Evolutionary conservation across 1,140 invertebrate species (phyloP).

Genomic region (Pomacea maculata): DNA sequence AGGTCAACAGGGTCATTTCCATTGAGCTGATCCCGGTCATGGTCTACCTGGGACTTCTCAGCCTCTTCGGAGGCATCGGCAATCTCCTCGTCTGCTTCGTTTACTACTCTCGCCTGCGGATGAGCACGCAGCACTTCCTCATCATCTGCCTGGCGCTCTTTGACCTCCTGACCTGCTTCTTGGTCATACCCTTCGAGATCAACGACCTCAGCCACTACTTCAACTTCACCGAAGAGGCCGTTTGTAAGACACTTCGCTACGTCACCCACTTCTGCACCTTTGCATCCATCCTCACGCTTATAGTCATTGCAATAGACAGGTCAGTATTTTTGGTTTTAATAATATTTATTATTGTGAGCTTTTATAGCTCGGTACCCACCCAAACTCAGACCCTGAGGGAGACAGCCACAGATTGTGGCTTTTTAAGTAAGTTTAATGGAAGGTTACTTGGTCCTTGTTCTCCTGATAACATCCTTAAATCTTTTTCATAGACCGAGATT

Average conservation of each 20-base stretch:
- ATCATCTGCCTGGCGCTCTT: constrained; percentile 43
- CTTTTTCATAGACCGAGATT: too few species aligned
- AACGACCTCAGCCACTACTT: constrained; percentile 35
- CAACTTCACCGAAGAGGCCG: constrained; percentile 27
- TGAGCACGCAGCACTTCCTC: constrained; percentile 38
- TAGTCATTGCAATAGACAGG: constrained; percentile 39
- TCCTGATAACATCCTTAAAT: too few species aligned
- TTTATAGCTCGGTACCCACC: too few species aligned
- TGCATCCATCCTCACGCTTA: constrained; percentile 31
- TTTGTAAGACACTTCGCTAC: constrained; percentile 26
- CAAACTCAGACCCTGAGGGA: too few species aligned
- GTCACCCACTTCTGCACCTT: constrained; percentile 24
- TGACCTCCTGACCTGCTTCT: constrained; percentile 43
- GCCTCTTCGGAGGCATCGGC: constrained; percentile 42
- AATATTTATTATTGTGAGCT: too few species aligned
- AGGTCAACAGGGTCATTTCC: constrained; percentile 36
- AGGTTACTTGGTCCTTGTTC: too few species aligned
- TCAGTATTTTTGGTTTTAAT: background rate
- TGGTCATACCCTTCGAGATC: constrained; percentile 41
- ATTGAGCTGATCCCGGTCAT: constrained; percentile 30
- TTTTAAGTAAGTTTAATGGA: too few species aligned
- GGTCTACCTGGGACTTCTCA: constrained; percentile 34
- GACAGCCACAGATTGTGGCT: too few species aligned
- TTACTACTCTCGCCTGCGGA: constrained; percentile 33
- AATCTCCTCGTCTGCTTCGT: constrained; percentile 42